Base-by-base conservation (phyloP, 2,888 invertebrate genomes). In the Abrostola triplasia region DNA sequence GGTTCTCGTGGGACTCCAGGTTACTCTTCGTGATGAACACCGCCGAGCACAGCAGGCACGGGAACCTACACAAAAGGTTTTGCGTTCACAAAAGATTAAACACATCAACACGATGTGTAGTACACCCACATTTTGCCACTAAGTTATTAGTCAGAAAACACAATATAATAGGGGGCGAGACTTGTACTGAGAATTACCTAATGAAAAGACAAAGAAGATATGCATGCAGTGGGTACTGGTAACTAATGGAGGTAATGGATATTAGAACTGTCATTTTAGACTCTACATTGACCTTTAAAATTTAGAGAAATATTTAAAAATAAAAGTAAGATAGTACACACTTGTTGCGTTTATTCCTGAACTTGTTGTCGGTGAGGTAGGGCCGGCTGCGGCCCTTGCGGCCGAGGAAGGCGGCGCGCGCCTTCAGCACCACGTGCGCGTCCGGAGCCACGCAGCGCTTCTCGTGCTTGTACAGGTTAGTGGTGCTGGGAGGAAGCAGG, bases 381-480 rank as follows among this genome's bases (percentile, higher is more conserved):
- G 92, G 92, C 0, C 93, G 74, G 24, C 84, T 69, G 8, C 90
- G 85, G 0, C 88, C 92, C 70, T 88, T 89, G 10, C 85, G 84
- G 5, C 92, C 92, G 0, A 94, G 79, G 59, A 71, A 85, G 1
- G 75, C 68, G 0, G 90, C 91, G 5, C 94, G 90, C 7, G 94
- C 93, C n/a, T 74, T 76, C 71, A 94, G 78, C 40, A 91, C 90
- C 0, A 82, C 42, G 1, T 53, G 51, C 0, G 87, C 87, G 62
- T 92, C 91, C 0, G 85, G 83, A 0, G 90, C 86, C 0, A 41
- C n/a, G 70, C 93, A 94, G 0, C 86, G 86, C 80, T 92, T 92
- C 85, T 94, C 93, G 51, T 94, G 94, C 62, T 93, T 93, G 79
- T 93, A 94, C 1, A 94, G 78, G 42, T 91, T 92, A 11, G 90